These are phyloP conservation scores for Todus mexicanus DNA, from an alignment of 2,797 vertebrate species.

Conservation along the genomic window DNA sequence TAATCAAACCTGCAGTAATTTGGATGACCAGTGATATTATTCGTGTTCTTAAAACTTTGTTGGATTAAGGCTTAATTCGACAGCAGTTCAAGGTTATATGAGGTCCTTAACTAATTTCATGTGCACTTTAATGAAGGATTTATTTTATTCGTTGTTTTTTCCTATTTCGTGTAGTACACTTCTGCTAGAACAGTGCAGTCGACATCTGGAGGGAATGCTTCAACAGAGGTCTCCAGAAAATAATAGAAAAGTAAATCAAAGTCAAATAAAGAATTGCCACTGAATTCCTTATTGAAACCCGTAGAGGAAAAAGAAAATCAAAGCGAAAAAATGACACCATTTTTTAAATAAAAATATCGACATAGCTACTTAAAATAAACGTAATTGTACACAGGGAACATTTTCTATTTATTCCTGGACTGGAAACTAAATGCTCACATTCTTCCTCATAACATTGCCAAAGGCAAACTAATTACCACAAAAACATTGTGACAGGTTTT, in stretches of 20 bases:
- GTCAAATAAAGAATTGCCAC: slow-evolving; percentile 28
- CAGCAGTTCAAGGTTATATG: neutral
- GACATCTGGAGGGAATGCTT: slow-evolving; percentile 40
- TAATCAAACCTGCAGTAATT: neutral
- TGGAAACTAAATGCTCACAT: slow-evolving; percentile 48
- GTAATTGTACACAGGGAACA: slow-evolving; percentile 28
- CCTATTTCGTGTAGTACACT: slow-evolving; percentile 19
- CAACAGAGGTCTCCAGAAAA: slow-evolving; percentile 29
- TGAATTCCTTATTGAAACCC: slow-evolving; percentile 39
- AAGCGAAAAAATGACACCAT: neutral
- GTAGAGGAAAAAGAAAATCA: slow-evolving; percentile 24
- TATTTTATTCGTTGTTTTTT: neutral
- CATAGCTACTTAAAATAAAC: slow-evolving; percentile 62
- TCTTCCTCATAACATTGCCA: slow-evolving; percentile 59
- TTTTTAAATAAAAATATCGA: slow-evolving; percentile 68
- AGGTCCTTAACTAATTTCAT: neutral
- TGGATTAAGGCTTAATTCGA: neutral
- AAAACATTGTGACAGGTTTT: slow-evolving; percentile 53
- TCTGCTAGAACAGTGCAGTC: neutral
- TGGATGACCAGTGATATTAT: neutral
- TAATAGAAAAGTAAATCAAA: slow-evolving; percentile 52
- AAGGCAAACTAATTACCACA: slow-evolving; percentile 55
- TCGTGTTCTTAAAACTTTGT: neutral
- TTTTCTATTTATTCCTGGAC: slow-evolving; percentile 46
- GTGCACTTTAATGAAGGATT: slow-evolving; percentile 29